Evolutionary conservation across 1,140 invertebrate genomes (phyloP).

Genomic region (Brachionus asplanchnoidis): DNA sequence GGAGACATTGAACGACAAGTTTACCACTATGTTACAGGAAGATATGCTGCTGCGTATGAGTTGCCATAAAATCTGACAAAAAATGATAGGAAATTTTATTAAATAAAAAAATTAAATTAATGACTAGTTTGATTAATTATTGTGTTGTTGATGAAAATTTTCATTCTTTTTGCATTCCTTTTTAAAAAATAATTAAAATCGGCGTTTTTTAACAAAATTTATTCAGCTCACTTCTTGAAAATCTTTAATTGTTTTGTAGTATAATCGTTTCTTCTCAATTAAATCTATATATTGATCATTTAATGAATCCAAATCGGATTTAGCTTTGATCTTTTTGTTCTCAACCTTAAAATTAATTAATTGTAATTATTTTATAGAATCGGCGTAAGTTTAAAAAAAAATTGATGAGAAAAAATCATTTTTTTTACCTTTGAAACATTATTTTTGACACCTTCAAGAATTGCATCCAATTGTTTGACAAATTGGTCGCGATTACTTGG

Average conservation of each 20-base stretch:
- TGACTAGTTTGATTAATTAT: not conserved
- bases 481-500: conserved; percentile 69
- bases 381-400: too few relatives aligned
- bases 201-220: too few relatives aligned
- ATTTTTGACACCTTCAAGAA: conserved; percentile 75
- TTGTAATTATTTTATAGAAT: too few relatives aligned
- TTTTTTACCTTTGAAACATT: conserved; percentile 46
- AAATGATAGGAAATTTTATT: not conserved
- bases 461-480: conserved; percentile 76
- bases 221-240: conserved; percentile 58
- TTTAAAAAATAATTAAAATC: not conserved
- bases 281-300: conserved; percentile 67
- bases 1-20: conserved; percentile 63
- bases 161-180: conserved; percentile 44
- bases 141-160: not conserved
- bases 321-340: conserved; percentile 63
- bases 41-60: conserved; percentile 52
- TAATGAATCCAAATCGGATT: conserved; percentile 66
- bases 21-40: conserved; percentile 58
- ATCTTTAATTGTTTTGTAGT: conserved; percentile 76
- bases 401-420: not conserved
- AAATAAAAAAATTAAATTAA: not conserved
- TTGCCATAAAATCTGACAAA: conserved; percentile 50
- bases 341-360: conserved; percentile 48
- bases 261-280: conserved; percentile 74